A percentile compares a stretch with the other conserved stretches of the same genome.
phyloP scores from a whole-genome alignment of 2,797 vertebrate genomes.

The Jordanella pulchra region DNA sequence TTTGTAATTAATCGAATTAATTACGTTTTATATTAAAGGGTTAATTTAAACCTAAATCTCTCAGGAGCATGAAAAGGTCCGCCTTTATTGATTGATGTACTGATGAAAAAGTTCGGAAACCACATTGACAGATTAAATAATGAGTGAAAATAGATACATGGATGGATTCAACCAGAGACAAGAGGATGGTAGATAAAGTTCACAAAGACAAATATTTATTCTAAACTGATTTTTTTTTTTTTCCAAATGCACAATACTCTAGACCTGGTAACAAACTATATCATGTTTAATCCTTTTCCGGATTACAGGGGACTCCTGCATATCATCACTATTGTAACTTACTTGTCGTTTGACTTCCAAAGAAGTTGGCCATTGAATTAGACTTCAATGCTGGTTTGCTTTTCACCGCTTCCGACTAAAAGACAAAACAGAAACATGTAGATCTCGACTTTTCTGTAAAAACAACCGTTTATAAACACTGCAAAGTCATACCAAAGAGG shows the following conservation, averaged over 20 bases:
- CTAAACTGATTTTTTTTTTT: too few relatives aligned
- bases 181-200: not conserved
- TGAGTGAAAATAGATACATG: too few relatives aligned
- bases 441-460: not conserved
- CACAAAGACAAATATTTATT: too few relatives aligned
- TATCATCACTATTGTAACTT: constrained; percentile 66
- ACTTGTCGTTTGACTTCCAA: constrained; percentile 88
- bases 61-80: not conserved
- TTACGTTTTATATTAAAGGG: too few relatives aligned
- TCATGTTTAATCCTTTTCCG: not conserved
- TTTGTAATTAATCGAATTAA: too few relatives aligned
- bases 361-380: constrained; percentile 86
- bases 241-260: too few relatives aligned
- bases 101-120: not conserved
- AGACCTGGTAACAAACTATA: not conserved
- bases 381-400: constrained; percentile 80
- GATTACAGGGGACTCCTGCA: not conserved
- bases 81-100: not conserved
- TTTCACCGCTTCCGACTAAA: constrained; percentile 80
- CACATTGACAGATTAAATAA: too few relatives aligned
- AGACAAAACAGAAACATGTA: constrained; percentile 1
- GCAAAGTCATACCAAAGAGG: constrained; percentile 59
- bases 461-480: not conserved
- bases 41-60: not conserved
- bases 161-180: not conserved